phyloP scores from a whole-genome alignment of 2,797 vertebrate genomes.

The Onychomys arenicola region DNA sequence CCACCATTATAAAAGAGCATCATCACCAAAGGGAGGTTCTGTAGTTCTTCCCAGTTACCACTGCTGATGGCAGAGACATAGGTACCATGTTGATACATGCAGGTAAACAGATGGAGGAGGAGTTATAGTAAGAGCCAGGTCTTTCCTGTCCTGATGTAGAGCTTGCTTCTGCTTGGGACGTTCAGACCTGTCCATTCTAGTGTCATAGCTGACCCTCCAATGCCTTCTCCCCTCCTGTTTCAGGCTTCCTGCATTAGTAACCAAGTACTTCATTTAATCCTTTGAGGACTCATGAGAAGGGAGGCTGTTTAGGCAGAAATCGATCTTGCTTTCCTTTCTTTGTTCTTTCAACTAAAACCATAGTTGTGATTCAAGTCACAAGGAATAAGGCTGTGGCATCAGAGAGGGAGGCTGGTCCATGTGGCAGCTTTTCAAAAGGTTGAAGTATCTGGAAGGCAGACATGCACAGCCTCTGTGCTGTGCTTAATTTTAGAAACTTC shows the following conservation, averaged over 20 bases:
- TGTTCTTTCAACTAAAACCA: conserved; percentile 1
- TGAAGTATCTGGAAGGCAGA: conserved; percentile 68
- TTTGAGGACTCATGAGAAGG: not conserved
- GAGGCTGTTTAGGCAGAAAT: not conserved
- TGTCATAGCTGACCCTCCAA: not conserved
- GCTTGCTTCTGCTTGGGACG: not conserved
- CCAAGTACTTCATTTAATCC: not conserved
- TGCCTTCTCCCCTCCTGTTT: not conserved
- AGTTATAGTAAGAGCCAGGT: not conserved
- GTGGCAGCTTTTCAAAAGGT: conserved; percentile 66
- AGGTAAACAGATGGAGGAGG: not conserved
- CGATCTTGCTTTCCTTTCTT: not conserved
- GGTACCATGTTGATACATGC: not conserved
- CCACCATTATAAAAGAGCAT: not conserved
- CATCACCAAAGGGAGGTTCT: not conserved
- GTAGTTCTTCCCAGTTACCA: not conserved
- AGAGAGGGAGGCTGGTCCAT: conserved; percentile 32
- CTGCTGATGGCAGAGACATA: not conserved
- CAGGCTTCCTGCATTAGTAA: not conserved
- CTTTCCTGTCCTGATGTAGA: not conserved
- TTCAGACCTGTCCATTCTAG: not conserved
- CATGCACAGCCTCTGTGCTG: conserved; percentile 62
- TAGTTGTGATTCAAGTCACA: conserved; percentile 63
- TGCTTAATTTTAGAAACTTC: conserved; percentile 84
- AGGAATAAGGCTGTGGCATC: conserved; percentile 70